Percentiles rank a stretch among this genome's conserved stretches.
These are phyloP conservation scores for Drosophila koepferae DNA, from an alignment of 2,888 invertebrate genomes.

Conservation along the genomic window DNA sequence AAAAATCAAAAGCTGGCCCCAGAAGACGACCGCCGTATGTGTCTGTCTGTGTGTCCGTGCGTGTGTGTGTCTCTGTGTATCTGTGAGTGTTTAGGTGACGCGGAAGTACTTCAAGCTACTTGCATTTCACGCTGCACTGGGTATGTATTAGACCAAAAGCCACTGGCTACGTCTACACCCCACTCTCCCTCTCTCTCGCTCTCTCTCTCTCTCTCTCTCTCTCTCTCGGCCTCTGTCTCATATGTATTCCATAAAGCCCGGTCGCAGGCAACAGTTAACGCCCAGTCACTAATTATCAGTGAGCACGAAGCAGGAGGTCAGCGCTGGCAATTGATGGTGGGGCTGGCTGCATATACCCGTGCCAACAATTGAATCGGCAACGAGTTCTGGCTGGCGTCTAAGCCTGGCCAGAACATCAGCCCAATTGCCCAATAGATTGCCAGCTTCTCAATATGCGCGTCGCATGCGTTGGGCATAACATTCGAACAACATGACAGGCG, in stretches of 20 bases:
- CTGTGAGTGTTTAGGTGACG: slow-evolving; percentile 19
- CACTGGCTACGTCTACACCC: too few relatives aligned
- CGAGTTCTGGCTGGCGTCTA: not conserved
- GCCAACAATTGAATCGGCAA: slow-evolving; percentile 20
- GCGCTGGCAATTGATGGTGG: slow-evolving; percentile 2
- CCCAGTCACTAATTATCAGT: slow-evolving; percentile 68
- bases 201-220: not conserved
- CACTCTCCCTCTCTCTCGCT: not conserved
- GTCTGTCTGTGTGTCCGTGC: not conserved
- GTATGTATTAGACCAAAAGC: slow-evolving; percentile 14
- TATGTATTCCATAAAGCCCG: not conserved
- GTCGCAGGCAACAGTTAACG: slow-evolving; percentile 75
- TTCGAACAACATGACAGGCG: slow-evolving; percentile 70
- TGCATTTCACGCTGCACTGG: slow-evolving; percentile 55
- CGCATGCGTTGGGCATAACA: slow-evolving; percentile 59
- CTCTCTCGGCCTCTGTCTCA: not conserved
- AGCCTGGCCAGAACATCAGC: not conserved
- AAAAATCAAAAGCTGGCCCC: slow-evolving; percentile 8
- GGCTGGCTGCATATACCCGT: slow-evolving; percentile 16
- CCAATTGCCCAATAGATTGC: not conserved
- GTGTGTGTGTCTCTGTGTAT: slow-evolving; percentile 10
- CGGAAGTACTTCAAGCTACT: slow-evolving; percentile 51
- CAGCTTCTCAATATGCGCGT: slow-evolving; percentile 56
- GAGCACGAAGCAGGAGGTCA: slow-evolving; percentile 45
- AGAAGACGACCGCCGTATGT: not conserved